Evolutionary conservation across 2,113 vertebrate species (phyloP).

Genomic region (Pelvicachromis taeniatus): DNA sequence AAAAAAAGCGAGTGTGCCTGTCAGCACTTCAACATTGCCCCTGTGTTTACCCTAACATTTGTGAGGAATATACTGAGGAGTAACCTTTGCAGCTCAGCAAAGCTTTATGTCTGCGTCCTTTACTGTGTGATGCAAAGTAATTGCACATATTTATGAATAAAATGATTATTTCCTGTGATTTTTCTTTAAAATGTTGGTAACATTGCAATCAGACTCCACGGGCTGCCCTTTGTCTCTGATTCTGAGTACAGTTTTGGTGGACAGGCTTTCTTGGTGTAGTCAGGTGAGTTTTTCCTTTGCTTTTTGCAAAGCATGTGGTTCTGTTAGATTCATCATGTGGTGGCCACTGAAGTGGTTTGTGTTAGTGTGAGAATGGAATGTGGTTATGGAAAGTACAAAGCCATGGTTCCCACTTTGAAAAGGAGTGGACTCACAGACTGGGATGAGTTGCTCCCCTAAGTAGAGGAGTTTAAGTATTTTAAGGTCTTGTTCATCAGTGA

Average conservation of each 20-base stretch:
- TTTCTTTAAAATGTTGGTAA: background rate
- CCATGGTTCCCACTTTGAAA: background rate
- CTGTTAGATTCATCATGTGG: background rate
- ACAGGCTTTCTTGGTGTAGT: background rate
- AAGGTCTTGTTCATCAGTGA: background rate
- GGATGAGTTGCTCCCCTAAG: background rate
- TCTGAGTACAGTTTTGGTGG: background rate
- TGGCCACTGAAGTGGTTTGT: background rate
- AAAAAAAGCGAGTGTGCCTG: background rate
- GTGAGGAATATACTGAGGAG: background rate
- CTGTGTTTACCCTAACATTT: conserved; percentile 11
- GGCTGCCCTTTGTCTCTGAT: background rate
- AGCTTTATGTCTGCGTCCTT: background rate
- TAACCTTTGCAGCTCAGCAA: background rate
- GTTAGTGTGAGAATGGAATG: background rate
- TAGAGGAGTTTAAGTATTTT: background rate
- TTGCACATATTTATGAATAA: too few relatives aligned
- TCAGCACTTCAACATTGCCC: background rate
- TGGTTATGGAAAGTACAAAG: background rate
- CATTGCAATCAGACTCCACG: background rate
- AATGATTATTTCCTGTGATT: background rate
- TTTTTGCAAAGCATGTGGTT: background rate
- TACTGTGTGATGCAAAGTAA: background rate
- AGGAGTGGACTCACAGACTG: background rate
- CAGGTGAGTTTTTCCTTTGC: background rate